A percentile compares a stretch with the other conserved stretches of the same genome.
Conservation (phyloP, 1,140 invertebrate species). For the Amyelois transitella region DNA sequence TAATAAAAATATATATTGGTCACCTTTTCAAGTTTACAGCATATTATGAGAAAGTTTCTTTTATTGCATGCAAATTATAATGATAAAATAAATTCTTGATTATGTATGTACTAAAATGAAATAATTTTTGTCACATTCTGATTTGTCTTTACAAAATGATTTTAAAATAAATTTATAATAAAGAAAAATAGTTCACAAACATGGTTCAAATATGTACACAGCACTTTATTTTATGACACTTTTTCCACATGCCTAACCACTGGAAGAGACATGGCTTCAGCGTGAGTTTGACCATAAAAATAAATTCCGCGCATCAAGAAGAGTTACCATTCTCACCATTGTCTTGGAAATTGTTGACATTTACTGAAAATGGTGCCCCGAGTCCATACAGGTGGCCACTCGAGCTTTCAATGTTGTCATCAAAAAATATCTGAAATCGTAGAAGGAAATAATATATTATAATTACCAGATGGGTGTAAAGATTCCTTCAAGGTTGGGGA, state of each 20-base stretch:
- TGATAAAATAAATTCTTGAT: neutral
- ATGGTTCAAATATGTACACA: neutral
- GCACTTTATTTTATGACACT: neutral
- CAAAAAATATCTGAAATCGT: constrained; percentile 94
- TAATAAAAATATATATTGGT: neutral
- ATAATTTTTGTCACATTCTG: neutral
- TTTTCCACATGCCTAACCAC: constrained; percentile 10
- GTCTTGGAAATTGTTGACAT: constrained; percentile 86
- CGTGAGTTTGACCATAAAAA: constrained; percentile 28
- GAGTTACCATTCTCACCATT: constrained; percentile 84
- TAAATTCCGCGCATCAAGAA: constrained; percentile 73
- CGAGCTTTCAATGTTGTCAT: constrained; percentile 97
- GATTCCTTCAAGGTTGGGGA: no score
- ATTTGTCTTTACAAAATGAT: neutral
- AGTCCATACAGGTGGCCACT: constrained; percentile 96
- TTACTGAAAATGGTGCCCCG: constrained; percentile 91
- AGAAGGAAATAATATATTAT: no score
- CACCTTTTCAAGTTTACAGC: neutral
- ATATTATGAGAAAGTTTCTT: neutral
- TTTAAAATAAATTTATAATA: neutral
- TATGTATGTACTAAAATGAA: neutral
- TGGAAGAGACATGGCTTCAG: constrained; percentile 34
- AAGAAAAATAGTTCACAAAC: neutral
- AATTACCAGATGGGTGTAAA: no score
- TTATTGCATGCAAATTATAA: neutral